phyloP scores from a whole-genome alignment of 2,888 invertebrate species.

The Lithodes maja region DNA sequence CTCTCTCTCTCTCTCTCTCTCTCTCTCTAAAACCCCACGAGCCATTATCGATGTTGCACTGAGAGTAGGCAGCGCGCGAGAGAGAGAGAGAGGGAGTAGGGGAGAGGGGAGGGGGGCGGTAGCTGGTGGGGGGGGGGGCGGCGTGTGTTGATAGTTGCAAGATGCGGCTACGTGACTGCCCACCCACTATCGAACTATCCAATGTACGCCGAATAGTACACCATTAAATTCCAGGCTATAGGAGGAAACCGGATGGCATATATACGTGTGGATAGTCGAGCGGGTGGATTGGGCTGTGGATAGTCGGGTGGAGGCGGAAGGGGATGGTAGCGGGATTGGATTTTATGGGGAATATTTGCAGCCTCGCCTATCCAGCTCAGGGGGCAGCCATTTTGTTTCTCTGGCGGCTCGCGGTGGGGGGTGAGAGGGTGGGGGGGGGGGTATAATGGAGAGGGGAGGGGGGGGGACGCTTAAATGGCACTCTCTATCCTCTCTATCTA shows the following conservation, averaged over 20 bases:
- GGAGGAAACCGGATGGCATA: too few relatives aligned
- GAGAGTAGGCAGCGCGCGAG: neutral
- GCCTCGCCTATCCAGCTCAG: too few relatives aligned
- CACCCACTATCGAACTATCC: too few relatives aligned
- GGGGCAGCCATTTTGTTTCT: too few relatives aligned
- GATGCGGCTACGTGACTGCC: too few relatives aligned
- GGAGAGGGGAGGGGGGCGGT: neutral
- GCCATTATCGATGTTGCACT: neutral
- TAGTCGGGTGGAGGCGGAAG: neutral
- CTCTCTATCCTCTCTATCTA: too few relatives aligned
- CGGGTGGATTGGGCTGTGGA: too few relatives aligned
- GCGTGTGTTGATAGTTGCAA: too few relatives aligned
- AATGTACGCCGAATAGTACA: too few relatives aligned
- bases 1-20: conserved; percentile 37
- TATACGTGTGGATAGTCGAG: neutral
- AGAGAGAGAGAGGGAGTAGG: neutral
- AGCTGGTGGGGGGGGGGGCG: neutral
- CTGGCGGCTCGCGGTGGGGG: neutral
- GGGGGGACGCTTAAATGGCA: neutral
- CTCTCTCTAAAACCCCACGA: conserved; percentile 15
- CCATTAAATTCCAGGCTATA: too few relatives aligned
- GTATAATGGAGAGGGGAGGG: neutral
- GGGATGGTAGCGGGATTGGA: neutral
- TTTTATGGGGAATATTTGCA: neutral
- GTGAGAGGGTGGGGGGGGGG: neutral